A percentile compares a stretch with the other conserved stretches of the same genome.
These are phyloP conservation scores for Ryuthela nishihirai DNA, from an alignment of 2,888 invertebrate species.

Conservation along the genomic window DNA sequence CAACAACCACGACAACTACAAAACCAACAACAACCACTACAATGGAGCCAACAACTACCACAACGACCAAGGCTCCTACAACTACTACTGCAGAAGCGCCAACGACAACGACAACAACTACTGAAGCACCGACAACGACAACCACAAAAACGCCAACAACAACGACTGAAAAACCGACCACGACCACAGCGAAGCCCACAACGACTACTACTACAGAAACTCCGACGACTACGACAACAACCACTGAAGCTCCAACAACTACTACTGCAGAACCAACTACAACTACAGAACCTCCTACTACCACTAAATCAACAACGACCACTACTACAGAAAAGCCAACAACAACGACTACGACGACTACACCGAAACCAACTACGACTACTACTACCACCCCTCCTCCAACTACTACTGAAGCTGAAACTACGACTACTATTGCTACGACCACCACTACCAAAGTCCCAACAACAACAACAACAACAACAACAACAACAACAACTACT, in stretches of 20 bases:
- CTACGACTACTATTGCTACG: constrained; percentile 12
- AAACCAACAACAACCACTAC: neutral
- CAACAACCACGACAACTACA: constrained; percentile 37
- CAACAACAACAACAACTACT: constrained; percentile 25
- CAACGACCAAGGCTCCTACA: neutral
- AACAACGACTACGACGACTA: constrained; percentile 2
- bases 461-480: constrained; percentile 5
- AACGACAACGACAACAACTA: constrained; percentile 29
- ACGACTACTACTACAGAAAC: neutral
- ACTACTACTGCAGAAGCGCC: constrained; percentile 6
- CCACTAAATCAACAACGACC: neutral
- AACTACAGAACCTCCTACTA: neutral
- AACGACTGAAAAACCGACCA: constrained; percentile 1
- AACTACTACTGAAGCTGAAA: constrained; percentile 10
- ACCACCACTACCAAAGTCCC: constrained; percentile 3
- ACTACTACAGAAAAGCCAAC: constrained; percentile 2
- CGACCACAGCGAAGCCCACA: constrained; percentile 2
- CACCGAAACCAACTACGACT: constrained; percentile 1
- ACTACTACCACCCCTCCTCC: constrained; percentile 3
- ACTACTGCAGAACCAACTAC: neutral
- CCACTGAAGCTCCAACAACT: neutral
- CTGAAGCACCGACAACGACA: constrained; percentile 29
- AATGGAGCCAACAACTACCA: constrained; percentile 1
- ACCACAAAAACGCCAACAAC: constrained; percentile 7
- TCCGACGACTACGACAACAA: neutral